Evolutionary conservation across 2,113 vertebrate genomes (phyloP).

Genomic region (Micromys minutus): DNA sequence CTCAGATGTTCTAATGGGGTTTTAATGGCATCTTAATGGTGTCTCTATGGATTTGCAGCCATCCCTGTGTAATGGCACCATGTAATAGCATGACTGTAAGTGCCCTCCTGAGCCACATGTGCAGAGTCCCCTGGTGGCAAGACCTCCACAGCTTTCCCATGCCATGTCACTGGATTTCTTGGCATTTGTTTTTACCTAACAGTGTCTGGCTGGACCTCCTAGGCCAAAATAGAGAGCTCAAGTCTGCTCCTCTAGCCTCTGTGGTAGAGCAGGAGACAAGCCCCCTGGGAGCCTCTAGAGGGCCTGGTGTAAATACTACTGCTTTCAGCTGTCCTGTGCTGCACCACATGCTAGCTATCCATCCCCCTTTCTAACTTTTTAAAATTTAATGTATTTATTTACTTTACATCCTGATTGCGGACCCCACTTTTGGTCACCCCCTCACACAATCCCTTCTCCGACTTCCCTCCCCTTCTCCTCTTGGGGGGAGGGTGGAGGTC

Average conservation of each 20-base stretch:
- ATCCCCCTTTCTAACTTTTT: not conserved
- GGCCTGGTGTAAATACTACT: not conserved
- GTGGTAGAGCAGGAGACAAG: accelerated
- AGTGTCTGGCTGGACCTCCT: not conserved
- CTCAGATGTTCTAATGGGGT: constrained; percentile 64
- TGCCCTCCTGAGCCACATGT: not conserved
- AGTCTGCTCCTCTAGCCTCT: not conserved
- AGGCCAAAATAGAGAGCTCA: not conserved
- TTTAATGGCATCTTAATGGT: constrained; percentile 77
- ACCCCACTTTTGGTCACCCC: too few relatives aligned
- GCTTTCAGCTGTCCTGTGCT: not conserved
- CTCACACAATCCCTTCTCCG: too few relatives aligned
- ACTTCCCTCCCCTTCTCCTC: too few relatives aligned
- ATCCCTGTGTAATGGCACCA: not conserved
- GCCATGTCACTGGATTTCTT: accelerated
- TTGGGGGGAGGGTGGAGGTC: too few relatives aligned
- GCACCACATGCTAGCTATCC: not conserved
- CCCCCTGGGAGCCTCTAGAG: not conserved
- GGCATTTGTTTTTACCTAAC: not conserved
- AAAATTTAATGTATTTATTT: too few relatives aligned
- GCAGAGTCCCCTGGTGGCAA: not conserved
- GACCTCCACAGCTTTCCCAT: not conserved
- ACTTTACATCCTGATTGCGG: too few relatives aligned
- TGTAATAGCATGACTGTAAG: not conserved
- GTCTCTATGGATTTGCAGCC: constrained; percentile 63